Percentiles rank a stretch among this genome's conserved stretches.
Evolutionary conservation across 1,140 invertebrate genomes (phyloP).

Genomic region (Lanistes nyassanus): DNA sequence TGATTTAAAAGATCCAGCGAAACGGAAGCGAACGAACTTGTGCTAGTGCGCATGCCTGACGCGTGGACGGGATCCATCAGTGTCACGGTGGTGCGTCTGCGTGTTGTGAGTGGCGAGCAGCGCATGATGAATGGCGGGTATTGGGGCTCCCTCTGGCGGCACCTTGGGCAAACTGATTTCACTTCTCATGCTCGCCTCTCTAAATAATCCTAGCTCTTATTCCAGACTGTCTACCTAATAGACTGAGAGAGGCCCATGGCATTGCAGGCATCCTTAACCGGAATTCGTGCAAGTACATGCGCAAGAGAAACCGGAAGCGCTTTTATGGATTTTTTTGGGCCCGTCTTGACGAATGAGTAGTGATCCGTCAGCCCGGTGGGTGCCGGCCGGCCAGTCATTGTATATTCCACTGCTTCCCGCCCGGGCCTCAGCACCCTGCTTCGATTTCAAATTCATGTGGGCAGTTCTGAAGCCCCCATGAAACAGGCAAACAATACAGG

Average conservation of each 20-base stretch:
- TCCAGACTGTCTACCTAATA: constrained; percentile 4
- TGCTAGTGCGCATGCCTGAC: not conserved
- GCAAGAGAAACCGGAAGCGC: constrained; percentile 3
- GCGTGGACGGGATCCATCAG: not conserved
- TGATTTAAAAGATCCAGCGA: too few species aligned
- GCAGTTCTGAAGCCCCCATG: too few species aligned
- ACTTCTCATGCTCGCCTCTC: not conserved
- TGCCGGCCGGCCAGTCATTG: not conserved
- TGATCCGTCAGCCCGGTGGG: not conserved
- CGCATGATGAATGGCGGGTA: constrained; percentile 4
- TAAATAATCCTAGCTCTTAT: not conserved
- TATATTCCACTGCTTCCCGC: not conserved
- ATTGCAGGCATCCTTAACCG: not conserved
- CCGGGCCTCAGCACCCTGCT: not conserved
- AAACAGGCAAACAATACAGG: too few species aligned
- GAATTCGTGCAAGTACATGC: not conserved
- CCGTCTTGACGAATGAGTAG: constrained; percentile 3
- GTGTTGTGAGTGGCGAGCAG: not conserved
- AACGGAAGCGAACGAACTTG: too few species aligned
- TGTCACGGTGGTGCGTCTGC: not conserved
- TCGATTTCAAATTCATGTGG: not conserved
- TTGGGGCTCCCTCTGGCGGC: not conserved
- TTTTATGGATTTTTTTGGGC: constrained; percentile 4
- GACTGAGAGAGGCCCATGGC: not conserved
- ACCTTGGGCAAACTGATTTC: not conserved